These are phyloP conservation scores for Leistus spinibarbis DNA, from an alignment of 2,888 invertebrate species.

Conservation along the genomic window DNA sequence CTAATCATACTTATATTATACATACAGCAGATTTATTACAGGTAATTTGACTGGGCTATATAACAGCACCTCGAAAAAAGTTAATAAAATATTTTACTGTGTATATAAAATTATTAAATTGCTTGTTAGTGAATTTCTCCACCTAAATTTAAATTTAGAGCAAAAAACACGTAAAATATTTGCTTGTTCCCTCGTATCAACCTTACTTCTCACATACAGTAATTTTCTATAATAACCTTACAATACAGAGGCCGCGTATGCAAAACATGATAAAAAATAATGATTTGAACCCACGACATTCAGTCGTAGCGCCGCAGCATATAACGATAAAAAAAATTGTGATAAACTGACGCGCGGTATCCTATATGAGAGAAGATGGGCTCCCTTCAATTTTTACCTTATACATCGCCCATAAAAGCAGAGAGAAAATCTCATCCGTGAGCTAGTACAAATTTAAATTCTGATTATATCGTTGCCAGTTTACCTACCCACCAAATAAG, in stretches of 20 bases:
- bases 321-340: conserved; percentile 23
- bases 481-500: background rate
- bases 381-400: background rate
- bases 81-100: background rate
- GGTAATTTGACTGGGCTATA: too few relatives aligned
- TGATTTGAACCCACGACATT: background rate
- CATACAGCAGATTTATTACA: too few relatives aligned
- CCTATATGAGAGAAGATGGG: background rate
- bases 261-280: background rate
- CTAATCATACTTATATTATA: too few relatives aligned
- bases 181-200: background rate
- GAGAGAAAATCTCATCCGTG: conserved; percentile 4
- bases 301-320: background rate
- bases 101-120: background rate
- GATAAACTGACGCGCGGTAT: background rate
- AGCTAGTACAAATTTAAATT: conserved; percentile 26
- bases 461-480: conserved; percentile 16
- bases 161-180: background rate
- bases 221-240: background rate
- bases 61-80: background rate
- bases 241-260: background rate
- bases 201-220: background rate
- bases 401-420: background rate
- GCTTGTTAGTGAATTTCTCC: background rate
- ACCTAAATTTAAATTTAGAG: background rate